Conservation (phyloP, 2,113 vertebrate genomes). For the Oenanthe melanoleuca region DNA sequence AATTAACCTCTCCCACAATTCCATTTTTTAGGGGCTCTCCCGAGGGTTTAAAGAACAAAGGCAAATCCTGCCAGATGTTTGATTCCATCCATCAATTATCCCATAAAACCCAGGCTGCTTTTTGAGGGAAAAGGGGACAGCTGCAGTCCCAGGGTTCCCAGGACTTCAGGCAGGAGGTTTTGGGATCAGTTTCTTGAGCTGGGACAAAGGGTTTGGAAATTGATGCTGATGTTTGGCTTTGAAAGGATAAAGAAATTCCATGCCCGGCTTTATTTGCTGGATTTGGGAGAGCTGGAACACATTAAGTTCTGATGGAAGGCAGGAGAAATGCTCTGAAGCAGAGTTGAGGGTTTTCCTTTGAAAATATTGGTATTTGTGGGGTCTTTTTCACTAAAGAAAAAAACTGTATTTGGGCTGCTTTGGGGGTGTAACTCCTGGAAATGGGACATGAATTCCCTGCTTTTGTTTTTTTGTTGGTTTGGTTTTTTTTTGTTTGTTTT, state of each 20-base stretch:
- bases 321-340: not conserved
- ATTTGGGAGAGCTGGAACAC: not conserved
- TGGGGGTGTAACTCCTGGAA: not conserved
- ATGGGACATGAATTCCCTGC: not conserved
- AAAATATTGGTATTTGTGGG: not conserved
- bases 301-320: not conserved
- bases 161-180: not conserved
- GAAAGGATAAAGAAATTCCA: not conserved
- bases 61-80: not conserved
- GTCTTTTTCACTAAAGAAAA: not conserved
- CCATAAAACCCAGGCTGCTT: not conserved
- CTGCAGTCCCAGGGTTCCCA: not conserved
- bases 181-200: not conserved
- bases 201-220: not conserved
- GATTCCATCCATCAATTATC: not conserved
- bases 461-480: not conserved
- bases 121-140: not conserved
- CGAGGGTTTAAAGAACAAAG: not conserved
- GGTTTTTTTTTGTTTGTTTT: too few species aligned
- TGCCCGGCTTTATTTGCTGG: not conserved
- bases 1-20: not conserved
- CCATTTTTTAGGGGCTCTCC: not conserved
- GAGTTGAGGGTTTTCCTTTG: not conserved
- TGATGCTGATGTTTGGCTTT: not conserved
- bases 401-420: not conserved